These are phyloP conservation scores for Passer domesticus DNA, from an alignment of 2,113 vertebrate genomes.

Conservation along the genomic window DNA sequence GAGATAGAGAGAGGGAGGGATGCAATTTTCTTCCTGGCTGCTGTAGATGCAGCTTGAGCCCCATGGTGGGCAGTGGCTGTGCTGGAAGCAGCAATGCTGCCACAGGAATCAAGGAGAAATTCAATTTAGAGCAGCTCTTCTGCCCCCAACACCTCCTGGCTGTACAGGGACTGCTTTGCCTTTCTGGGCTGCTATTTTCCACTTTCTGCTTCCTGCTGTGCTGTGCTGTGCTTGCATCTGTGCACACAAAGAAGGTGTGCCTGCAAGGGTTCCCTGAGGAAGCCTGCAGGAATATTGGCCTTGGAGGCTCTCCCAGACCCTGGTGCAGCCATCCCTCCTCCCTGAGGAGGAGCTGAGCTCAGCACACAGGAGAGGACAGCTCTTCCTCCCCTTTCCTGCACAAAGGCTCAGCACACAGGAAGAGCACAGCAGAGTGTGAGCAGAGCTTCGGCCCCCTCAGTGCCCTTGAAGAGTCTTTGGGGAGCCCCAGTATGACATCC, in stretches of 20 bases:
- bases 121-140: background rate
- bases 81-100: background rate
- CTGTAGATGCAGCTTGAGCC: background rate
- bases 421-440: background rate
- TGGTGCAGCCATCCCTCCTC: background rate
- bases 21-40: background rate
- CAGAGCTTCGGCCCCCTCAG: background rate
- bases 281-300: background rate
- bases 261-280: background rate
- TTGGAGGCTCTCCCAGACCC: accelerated
- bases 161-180: background rate
- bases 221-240: accelerated
- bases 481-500: background rate
- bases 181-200: background rate
- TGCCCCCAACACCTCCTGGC: background rate
- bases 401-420: background rate
- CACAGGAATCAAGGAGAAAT: background rate
- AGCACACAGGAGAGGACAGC: background rate
- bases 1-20: background rate
- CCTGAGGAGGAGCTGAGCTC: background rate
- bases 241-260: accelerated
- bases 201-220: background rate
- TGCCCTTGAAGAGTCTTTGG: background rate
- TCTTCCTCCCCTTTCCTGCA: background rate
- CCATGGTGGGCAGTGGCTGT: accelerated